Conservation (phyloP, 1,140 invertebrate genomes). For the Kradibia gibbosae region DNA sequence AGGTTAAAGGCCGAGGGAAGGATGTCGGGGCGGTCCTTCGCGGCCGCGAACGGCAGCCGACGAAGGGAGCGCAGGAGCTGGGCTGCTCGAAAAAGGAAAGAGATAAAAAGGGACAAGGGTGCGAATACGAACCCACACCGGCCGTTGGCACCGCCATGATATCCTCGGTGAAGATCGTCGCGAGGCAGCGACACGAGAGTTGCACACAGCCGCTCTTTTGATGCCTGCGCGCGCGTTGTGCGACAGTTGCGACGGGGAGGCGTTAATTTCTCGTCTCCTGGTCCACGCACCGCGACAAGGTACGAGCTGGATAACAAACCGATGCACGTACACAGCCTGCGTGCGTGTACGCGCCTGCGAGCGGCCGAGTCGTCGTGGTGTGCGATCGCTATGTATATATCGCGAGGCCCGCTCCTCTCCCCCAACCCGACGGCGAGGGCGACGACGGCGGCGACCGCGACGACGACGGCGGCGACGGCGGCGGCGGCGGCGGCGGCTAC, state of each 20-base stretch:
- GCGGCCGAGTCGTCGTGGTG: too few species aligned
- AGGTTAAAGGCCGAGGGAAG: too few species aligned
- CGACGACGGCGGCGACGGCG: not conserved
- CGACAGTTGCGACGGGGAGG: conserved; percentile 14
- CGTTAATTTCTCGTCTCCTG: conserved; percentile 30
- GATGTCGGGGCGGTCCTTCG: too few species aligned
- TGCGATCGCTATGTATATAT: not conserved
- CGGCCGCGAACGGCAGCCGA: too few species aligned
- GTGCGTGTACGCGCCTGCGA: conserved; percentile 6
- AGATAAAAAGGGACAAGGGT: not conserved
- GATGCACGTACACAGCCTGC: not conserved
- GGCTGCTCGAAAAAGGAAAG: not conserved
- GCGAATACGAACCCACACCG: conserved; percentile 70
- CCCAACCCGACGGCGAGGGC: not conserved
- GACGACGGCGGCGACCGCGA: not conserved
- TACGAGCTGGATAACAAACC: not conserved
- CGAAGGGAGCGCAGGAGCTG: too few species aligned
- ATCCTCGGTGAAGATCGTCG: conserved; percentile 37
- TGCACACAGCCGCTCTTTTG: not conserved
- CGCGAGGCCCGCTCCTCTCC: not conserved
- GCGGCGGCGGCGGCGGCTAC: not conserved
- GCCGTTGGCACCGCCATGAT: conserved; percentile 72
- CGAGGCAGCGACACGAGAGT: conserved; percentile 38
- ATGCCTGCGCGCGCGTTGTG: conserved; percentile 27
- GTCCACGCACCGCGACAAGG: conserved; percentile 4